These are phyloP conservation scores for Rousettus leschenaultii DNA, from an alignment of 2,113 vertebrate species.

Conservation along the genomic window DNA sequence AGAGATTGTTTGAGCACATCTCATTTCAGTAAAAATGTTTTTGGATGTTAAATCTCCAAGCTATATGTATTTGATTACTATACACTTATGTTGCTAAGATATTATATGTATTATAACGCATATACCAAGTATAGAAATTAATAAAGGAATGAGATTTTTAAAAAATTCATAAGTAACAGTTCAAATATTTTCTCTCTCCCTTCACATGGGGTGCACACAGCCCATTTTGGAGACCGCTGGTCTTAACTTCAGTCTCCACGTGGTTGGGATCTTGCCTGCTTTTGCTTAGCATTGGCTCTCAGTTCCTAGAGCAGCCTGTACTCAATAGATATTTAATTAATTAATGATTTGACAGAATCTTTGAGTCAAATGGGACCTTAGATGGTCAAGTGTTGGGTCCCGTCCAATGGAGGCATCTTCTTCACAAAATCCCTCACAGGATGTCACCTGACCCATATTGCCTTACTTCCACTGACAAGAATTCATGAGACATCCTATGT, in stretches of 20 bases:
- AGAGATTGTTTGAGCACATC: not conserved
- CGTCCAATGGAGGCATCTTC: not conserved
- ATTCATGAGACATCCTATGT: not conserved
- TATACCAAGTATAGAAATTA: not conserved
- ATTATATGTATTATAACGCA: not conserved
- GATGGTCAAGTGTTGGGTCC: not conserved
- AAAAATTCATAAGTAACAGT: not conserved
- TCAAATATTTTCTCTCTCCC: not conserved
- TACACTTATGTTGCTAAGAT: not conserved
- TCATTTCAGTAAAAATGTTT: not conserved
- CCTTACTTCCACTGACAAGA: not conserved
- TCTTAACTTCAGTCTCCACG: not conserved
- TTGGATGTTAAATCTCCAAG: not conserved
- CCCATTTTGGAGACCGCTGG: not conserved
- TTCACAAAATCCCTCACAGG: not conserved
- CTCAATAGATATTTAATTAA: not conserved
- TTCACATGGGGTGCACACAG: not conserved
- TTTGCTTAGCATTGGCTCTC: not conserved
- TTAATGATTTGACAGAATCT: not conserved
- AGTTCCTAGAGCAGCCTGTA: not conserved
- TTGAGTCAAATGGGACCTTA: not conserved
- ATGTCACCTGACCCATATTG: not conserved
- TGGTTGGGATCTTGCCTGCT: not conserved
- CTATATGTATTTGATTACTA: not conserved
- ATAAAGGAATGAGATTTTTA: not conserved